Conservation (phyloP, 2,113 vertebrate genomes). For the Platycercus adscitus region DNA sequence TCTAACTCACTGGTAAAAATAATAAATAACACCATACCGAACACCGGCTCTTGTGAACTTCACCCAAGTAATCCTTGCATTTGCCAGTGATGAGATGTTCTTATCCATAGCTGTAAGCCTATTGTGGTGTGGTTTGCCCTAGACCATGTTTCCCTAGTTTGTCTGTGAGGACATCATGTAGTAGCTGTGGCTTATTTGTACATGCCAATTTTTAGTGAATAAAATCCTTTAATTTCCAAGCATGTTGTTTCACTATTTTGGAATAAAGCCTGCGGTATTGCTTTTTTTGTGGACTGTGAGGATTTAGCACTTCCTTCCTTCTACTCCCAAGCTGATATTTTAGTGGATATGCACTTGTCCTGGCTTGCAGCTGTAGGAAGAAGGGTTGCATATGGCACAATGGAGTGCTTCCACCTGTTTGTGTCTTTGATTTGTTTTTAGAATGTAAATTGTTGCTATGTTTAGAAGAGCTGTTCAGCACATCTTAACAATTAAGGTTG, state of each 20-base stretch:
- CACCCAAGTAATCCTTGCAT: background rate
- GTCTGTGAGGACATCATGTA: background rate
- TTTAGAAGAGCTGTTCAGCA: slow-evolving; percentile 25
- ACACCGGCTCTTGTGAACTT: background rate
- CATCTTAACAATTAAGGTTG: slow-evolving; percentile 36
- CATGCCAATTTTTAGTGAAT: background rate
- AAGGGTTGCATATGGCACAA: background rate
- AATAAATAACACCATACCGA: background rate
- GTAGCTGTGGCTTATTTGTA: background rate
- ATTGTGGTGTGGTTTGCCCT: background rate
- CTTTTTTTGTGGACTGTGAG: background rate
- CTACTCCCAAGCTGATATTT: background rate
- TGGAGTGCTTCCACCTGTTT: slow-evolving; percentile 42
- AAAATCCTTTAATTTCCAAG: background rate
- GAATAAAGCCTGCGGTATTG: background rate
- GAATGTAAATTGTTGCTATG: slow-evolving; percentile 49
- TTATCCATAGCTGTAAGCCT: background rate
- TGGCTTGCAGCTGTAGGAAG: background rate
- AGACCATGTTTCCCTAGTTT: background rate
- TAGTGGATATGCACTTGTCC: background rate
- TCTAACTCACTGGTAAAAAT: background rate
- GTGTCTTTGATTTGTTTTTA: slow-evolving; percentile 35
- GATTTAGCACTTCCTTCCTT: background rate
- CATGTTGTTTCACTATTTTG: background rate
- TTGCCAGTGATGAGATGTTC: background rate